Conservation (phyloP, 2,888 invertebrate species). For the Rhagium mordax region DNA sequence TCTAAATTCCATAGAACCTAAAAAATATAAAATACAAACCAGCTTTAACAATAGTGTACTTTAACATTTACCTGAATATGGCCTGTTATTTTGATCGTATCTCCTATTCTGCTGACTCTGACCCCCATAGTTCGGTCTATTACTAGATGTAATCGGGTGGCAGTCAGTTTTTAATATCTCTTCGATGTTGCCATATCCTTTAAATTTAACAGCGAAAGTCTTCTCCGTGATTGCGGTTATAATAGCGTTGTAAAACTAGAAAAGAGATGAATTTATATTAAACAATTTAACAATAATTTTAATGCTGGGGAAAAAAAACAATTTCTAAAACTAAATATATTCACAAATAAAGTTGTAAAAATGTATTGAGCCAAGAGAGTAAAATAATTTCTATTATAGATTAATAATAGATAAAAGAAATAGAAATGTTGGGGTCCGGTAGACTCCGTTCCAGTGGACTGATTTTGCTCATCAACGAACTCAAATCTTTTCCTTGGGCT, state of each 20-base stretch:
- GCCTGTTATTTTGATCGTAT: constrained; percentile 40
- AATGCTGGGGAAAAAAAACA: no score
- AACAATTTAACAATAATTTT: background rate
- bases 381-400: no score
- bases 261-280: constrained; percentile 44
- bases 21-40: background rate
- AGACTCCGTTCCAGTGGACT: no score
- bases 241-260: constrained; percentile 86
- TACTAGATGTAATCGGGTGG: constrained; percentile 73
- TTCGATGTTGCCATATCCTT: constrained; percentile 92
- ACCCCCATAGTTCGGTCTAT: constrained; percentile 36
- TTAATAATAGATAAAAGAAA: no score
- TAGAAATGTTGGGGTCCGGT: no score
- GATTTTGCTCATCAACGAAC: no score
- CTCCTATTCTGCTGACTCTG: constrained; percentile 42
- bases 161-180: constrained; percentile 89
- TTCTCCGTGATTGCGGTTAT: constrained; percentile 86
- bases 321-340: no score
- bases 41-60: background rate
- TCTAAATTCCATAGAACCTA: constrained; percentile 54
- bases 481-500: no score
- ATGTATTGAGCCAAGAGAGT: no score
- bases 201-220: constrained; percentile 89
- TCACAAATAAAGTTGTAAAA: no score
- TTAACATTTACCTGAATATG: constrained; percentile 46